Base-by-base conservation (phyloP, 30 jellyfish, hydroid and myxozoan species). In the Rhopilema esculentum region DNA sequence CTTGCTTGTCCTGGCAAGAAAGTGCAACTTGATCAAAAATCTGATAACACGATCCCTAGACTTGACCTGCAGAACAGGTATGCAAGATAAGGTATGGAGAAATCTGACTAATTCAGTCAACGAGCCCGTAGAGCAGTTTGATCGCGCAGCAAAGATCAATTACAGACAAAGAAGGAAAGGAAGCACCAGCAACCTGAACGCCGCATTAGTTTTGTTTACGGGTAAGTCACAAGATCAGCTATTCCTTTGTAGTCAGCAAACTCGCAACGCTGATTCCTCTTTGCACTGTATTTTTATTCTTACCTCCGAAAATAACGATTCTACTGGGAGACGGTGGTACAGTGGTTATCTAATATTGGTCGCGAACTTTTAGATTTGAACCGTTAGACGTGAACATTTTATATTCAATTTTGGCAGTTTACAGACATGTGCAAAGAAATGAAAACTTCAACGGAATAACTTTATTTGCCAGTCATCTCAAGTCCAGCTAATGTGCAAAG, bases 101-200 rank as follows among this genome's bases (percentile, higher is more conserved):
- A 40, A 40, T 12, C 57, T 12, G 57, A n/a, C n/a, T n/a, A n/a
- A n/a, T n/a, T n/a, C n/a, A 40, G 57, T 40, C 57, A 40, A 12
- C 12, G 57, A 40, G 65, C 81, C 82, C 27, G 90, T 68, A 16
- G 22, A 29, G 25, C 63, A 81, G 65, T 64, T 63, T 66, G 90
- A 82, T 80, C 90, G 73, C 64, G 75, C 80, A 82, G 53, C 49
- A 70, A 80, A 74, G 67, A 63, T 80, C 67, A 80, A 29, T 16
- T 32, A 23, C 48, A 51, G 20, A 79, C 33, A 49, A 28, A 30
- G 29, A 67, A 67, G 12, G 63, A 62, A 27, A 16, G 65, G 49
- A 80, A 21, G 74, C 75, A 80, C 90, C 90, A 65, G 90, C 49
- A 24, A 15, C 16, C 22, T 19, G 31, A 80, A 80, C 1, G 49